Evolutionary conservation across 2,888 invertebrate genomes (phyloP).

Genomic region (Coenonympha arcania): DNA sequence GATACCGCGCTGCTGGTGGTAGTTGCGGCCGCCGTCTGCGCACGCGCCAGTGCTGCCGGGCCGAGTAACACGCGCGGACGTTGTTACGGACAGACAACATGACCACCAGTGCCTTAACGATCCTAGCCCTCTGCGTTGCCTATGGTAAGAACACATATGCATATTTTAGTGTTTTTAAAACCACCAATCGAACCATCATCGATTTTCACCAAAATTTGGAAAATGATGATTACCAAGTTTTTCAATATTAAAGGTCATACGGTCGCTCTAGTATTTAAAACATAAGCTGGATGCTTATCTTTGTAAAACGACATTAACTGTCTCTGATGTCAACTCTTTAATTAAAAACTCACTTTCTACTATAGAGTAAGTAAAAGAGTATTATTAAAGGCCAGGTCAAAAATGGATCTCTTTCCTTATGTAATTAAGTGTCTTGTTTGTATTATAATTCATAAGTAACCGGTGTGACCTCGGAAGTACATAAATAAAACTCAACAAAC

Average conservation of each 20-base stretch:
- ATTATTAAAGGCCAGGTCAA: too few relatives aligned
- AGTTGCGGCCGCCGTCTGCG: constrained; percentile 38
- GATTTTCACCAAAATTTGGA: background rate
- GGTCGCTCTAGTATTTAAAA: constrained; percentile 5
- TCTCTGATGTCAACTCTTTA: too few relatives aligned
- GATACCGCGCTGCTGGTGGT: constrained; percentile 35
- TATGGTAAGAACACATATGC: constrained; percentile 48
- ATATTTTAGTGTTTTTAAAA: background rate
- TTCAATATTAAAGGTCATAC: constrained; percentile 2
- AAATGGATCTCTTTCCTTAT: too few relatives aligned
- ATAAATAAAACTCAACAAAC: too few relatives aligned
- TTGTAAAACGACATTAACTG: background rate
- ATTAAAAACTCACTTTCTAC: too few relatives aligned
- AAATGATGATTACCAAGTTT: background rate
- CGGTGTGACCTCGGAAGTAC: too few relatives aligned
- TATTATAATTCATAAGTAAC: background rate
- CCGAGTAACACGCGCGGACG: constrained; percentile 57
- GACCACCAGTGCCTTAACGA: constrained; percentile 54
- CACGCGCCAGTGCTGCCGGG: constrained; percentile 58
- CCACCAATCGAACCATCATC: background rate
- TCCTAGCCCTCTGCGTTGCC: constrained; percentile 53
- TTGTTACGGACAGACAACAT: constrained; percentile 42
- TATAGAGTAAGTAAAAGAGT: too few relatives aligned
- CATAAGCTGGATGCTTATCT: constrained; percentile 2
- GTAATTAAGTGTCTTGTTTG: too few relatives aligned